Evolutionary conservation across 2,888 invertebrate species (phyloP).

Genomic region (Cyclophora albipunctata): DNA sequence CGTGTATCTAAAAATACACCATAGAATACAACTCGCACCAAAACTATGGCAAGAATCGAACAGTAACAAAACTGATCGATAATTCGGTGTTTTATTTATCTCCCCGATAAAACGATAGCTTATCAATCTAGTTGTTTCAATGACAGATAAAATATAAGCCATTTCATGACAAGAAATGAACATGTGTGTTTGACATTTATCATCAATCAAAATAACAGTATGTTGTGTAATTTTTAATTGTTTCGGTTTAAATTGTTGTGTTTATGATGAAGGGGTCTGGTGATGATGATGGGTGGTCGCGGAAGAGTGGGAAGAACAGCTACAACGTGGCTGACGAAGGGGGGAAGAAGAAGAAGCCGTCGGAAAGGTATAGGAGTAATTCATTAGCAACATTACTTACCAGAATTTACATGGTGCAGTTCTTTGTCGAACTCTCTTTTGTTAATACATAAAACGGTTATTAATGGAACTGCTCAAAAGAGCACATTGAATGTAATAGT

Average conservation of each 20-base stretch:
- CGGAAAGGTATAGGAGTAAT: constrained; percentile 27
- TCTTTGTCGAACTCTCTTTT: no score
- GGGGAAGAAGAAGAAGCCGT: constrained; percentile 17
- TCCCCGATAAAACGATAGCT: constrained; percentile 1
- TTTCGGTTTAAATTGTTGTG: constrained; percentile 4
- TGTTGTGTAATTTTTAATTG: neutral
- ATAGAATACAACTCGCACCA: no score
- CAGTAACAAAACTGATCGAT: constrained; percentile 9
- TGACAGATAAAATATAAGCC: constrained; percentile 12
- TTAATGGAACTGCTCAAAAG: no score
- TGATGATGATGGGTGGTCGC: constrained; percentile 24
- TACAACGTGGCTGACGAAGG: constrained; percentile 25
- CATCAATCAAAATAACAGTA: no score
- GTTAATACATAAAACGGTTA: no score
- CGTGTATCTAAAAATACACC: no score
- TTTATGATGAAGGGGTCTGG: constrained; percentile 32
- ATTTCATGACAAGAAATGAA: constrained; percentile 3
- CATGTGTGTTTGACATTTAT: constrained; percentile 1
- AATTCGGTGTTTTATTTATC: constrained; percentile 13
- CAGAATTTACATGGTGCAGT: no score
- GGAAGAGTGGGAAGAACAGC: constrained; percentile 20
- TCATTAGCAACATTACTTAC: neutral
- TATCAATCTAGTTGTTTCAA: no score
- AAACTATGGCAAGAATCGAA: no score
- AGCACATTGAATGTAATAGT: no score